Percentiles rank a stretch among this genome's conserved stretches.
phyloP scores from a whole-genome alignment of 2,113 vertebrate species.

The Sylvilagus bachmani region DNA sequence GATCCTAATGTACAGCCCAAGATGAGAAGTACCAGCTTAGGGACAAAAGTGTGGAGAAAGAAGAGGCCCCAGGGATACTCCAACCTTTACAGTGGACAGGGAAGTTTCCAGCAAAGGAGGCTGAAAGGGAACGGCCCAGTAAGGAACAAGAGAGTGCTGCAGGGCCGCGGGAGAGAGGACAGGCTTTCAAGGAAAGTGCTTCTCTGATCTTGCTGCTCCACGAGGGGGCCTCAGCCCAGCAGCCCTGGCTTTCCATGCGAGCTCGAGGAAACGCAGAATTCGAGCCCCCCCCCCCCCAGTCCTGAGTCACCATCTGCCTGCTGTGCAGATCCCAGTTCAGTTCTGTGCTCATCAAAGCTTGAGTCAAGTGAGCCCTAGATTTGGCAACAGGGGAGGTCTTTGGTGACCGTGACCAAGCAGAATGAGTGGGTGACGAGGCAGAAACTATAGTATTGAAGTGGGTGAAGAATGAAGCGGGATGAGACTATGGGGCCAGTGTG shows the following conservation, averaged over 20 bases:
- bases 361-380: background rate
- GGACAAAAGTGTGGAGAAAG: background rate
- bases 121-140: background rate
- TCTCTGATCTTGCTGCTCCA: background rate
- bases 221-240: background rate
- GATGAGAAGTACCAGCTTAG: background rate
- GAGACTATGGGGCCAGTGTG: background rate
- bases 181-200: background rate
- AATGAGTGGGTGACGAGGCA: background rate
- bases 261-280: background rate
- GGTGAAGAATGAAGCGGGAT: background rate
- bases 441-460: background rate
- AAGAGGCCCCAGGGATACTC: background rate
- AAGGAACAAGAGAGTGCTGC: background rate
- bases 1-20: background rate
- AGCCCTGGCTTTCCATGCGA: background rate
- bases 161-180: background rate
- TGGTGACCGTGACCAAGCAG: constrained; percentile 22
- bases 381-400: background rate
- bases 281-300: background rate
- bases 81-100: background rate
- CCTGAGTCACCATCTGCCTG: background rate
- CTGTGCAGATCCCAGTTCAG: constrained; percentile 14
- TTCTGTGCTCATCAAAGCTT: background rate
- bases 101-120: background rate